Evolutionary conservation across 1,140 invertebrate genomes (phyloP).

Genomic region (Drosophila subpulchrella): DNA sequence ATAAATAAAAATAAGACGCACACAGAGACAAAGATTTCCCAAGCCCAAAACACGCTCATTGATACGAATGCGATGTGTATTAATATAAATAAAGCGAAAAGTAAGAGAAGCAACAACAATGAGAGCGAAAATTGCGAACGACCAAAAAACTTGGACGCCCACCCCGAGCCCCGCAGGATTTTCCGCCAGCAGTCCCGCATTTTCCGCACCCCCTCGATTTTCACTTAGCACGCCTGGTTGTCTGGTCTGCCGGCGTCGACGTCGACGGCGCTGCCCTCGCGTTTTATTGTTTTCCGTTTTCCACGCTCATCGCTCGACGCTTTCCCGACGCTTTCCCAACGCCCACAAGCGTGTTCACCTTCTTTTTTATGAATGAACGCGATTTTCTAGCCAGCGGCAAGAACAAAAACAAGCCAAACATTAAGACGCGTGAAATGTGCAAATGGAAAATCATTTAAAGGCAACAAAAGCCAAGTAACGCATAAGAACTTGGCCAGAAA

Average conservation of each 20-base stretch:
- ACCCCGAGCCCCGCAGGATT: background rate
- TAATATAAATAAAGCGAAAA: conserved; percentile 73
- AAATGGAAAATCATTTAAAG: conserved; percentile 80
- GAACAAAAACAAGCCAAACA: conserved; percentile 50
- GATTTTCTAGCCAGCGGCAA: conserved; percentile 61
- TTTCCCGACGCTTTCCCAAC: conserved; percentile 21
- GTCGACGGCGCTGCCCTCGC: conserved; percentile 28
- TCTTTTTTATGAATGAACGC: conserved; percentile 78
- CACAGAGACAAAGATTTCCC: conserved; percentile 21
- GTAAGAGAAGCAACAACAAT: conserved; percentile 52
- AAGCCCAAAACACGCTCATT: conserved; percentile 38
- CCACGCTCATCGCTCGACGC: conserved; percentile 34
- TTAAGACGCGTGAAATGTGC: conserved; percentile 68
- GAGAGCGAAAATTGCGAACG: conserved; percentile 53
- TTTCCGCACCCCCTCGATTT: conserved; percentile 23
- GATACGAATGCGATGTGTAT: conserved; percentile 45
- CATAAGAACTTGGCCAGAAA: conserved; percentile 27
- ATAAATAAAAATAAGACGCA: conserved; percentile 66
- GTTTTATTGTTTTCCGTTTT: conserved; percentile 78
- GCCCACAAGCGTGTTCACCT: conserved; percentile 63
- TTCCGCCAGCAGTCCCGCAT: conserved; percentile 1
- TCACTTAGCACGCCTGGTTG: conserved; percentile 68
- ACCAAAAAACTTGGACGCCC: conserved; percentile 48
- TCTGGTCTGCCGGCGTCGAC: conserved; percentile 57
- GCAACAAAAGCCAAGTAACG: conserved; percentile 39